Evolutionary conservation across 2,797 vertebrate genomes (phyloP), one percentile per base, ranked within the genome.

Genomic region (Anisognathus igniventris): DNA sequence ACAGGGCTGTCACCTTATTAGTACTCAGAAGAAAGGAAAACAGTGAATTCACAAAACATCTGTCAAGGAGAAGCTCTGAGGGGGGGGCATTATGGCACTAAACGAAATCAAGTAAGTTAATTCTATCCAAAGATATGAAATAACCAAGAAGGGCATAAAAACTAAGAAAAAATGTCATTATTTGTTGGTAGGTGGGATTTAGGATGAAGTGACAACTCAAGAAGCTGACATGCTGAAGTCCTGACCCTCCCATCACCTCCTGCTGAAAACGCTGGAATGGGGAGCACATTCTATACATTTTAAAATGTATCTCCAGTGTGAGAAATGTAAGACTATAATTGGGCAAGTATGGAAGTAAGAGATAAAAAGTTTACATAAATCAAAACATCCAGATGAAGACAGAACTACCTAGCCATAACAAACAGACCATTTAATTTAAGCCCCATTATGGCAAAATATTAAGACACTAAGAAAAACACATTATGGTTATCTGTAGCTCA

Each of bases 21-120:
- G 70, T 21, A 75, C 51, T 90, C 28, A 40, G 42, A 96, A 90
- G 86, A 92, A 94, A 73, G 44, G 73, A 86, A 91, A 91, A 66
- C 0, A 80, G 47, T 27, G 39, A 86, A 78, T 58, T 72, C 47
- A 68, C 56, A 40, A 57, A 77, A 62, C 25, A 21, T 17, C 65
- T 88, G n/a, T n/a, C 33, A 40, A 86, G 39, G 27, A 83, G 66
- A 78, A 75, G 42, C 86, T 68, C 39, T 44, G 58, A 73, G 50
- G 58, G 21, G 25, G 57, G 62, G 33, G 28, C 73, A 54, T 50
- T 45, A 65, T 1, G 6, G 58, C 42, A 62, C 31, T 78, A 56
- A 62, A 81, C 1, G 2, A 90, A 86, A 88, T 71, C n/a, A 78
- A 58, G 1, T 27, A 53, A 73, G 62, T 70, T 75, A 58, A 72